Evolutionary conservation across 2,888 invertebrate species (phyloP), one percentile per base, ranked within the genome.

Genomic region (Mesochorus sp.): DNA sequence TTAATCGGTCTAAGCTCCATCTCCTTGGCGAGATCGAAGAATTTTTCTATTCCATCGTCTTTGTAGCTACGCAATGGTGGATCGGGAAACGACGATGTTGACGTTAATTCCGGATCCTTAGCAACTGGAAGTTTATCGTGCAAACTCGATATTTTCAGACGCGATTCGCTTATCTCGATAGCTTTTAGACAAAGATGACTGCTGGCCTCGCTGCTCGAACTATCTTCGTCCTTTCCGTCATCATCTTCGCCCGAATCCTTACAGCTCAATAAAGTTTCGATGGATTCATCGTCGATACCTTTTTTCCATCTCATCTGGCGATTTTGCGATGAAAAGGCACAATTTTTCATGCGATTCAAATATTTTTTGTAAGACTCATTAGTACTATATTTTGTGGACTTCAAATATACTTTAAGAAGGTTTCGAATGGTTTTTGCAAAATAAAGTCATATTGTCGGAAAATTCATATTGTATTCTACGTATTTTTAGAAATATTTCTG

Each of bases 161-260:
- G 79, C 1, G 88, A 87, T 64, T 89, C 87, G 42, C 86, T 88
- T 44, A 85, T 83, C 3, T 84, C 85, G 28, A 86, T 82, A 19
- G 84, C 80, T 55, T 80, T 81, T 10, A 86, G 80, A 37, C 85
- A 85, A n/a, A 81, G 73, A 49, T 84, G 68, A 5, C 67, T 57
- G 21, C 79, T 76, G 19, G 78, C 82, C 59, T 85, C 82, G 28
- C n/a, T n/a, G n/a, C 74, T 80, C 14, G 80, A 79, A 10, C 34
- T 37, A 14, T 53, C 55, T 2, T 64, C 66, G 0, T 64, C 62
- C 4, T 19, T 10, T 0, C 14, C 12, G 0, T 44, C 47, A 2
- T 67, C 64, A 14, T 67, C 67, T 24, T 57, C n/a, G n/a, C n/a
- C 49, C 0, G 17, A 37, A n/a, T 51, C 42, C 3, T 64, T 71